Conservation (phyloP, 2,113 vertebrate genomes). For the Cheirogaleus medius region DNA sequence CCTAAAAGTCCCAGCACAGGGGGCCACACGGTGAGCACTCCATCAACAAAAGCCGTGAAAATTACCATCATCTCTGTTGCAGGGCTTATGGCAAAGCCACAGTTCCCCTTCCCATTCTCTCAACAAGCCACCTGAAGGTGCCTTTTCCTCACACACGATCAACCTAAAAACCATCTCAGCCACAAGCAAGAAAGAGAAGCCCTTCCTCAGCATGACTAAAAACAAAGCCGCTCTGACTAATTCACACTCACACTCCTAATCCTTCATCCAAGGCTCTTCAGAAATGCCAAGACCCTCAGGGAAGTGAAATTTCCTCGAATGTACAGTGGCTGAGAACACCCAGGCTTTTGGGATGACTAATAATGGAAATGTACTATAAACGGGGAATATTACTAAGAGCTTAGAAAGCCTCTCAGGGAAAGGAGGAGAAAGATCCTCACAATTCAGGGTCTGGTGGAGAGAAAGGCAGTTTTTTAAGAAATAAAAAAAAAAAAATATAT, state of each 20-base stretch:
- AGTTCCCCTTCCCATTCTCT: not conserved
- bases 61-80: not conserved
- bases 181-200: constrained; percentile 10
- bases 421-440: not conserved
- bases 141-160: not conserved
- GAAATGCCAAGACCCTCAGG: constrained; percentile 52
- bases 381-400: constrained; percentile 56
- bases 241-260: not conserved
- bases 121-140: not conserved
- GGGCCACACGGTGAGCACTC: not conserved
- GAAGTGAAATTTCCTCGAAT: constrained; percentile 48
- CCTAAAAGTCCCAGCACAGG: not conserved
- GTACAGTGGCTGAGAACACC: constrained; percentile 39
- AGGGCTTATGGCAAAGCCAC: not conserved
- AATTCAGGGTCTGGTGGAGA: constrained; percentile 49
- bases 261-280: constrained; percentile 45
- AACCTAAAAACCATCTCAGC: not conserved
- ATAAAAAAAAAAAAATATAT: not conserved
- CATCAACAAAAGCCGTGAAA: not conserved
- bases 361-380: constrained; percentile 42
- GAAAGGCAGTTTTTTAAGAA: constrained; percentile 50
- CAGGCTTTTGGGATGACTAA: constrained; percentile 51
- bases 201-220: constrained; percentile 4
- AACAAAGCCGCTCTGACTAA: constrained; percentile 47
- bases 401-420: not conserved